Base-by-base conservation (phyloP, 23 tunicate species). In the Diplosoma virens region DNA sequence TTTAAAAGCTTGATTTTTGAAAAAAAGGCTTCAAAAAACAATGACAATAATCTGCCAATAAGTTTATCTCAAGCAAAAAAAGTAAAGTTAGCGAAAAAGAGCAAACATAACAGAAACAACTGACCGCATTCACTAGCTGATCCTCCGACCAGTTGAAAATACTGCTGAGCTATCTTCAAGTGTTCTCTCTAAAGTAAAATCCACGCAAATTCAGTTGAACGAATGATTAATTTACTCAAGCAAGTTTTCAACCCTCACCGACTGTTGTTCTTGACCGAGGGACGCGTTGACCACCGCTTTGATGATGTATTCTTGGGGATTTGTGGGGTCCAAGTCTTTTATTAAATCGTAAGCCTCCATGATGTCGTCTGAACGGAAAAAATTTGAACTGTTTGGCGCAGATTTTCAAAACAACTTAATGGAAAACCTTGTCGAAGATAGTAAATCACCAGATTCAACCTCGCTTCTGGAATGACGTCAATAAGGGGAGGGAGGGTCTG, bases 281-380 rank as follows among this genome's bases (percentile, higher is more conserved):
- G 97, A 45, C 26, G 97, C 92, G 48, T 92, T 92, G 33, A 92
- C 97, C 3, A 92, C 97, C n/a, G 90, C 99, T 79, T 94, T 94
- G 81, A 94, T 68, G 47, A 94, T 85, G 68, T 94, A 87, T 84
- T 94, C 99, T 41, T 88, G 99, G 1, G 99, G 95, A 1, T 47
- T 81, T 18, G 99, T 69, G 14, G 99, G 99, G 17, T 94, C 99
- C 17, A 59, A 33, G 27, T 94, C 95, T 68, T 94, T 94, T 50
- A 94, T 88, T 17, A 94, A 61, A 11, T 74, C 95, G 79, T 88
- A 88, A 74, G 99, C 99, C 80, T 94, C 99, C 47, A 56, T 58
- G 0, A 88, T 30, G 64, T 94, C 99, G 64, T 85, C 97, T 92
- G 54, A 14, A 72, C n/a, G n/a, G n/a, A n/a, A n/a, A 58, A 66